Percentiles rank a stretch among this genome's conserved stretches.
These are phyloP conservation scores for Hucho hucho DNA, from an alignment of 2,113 vertebrate species.

Conservation along the genomic window DNA sequence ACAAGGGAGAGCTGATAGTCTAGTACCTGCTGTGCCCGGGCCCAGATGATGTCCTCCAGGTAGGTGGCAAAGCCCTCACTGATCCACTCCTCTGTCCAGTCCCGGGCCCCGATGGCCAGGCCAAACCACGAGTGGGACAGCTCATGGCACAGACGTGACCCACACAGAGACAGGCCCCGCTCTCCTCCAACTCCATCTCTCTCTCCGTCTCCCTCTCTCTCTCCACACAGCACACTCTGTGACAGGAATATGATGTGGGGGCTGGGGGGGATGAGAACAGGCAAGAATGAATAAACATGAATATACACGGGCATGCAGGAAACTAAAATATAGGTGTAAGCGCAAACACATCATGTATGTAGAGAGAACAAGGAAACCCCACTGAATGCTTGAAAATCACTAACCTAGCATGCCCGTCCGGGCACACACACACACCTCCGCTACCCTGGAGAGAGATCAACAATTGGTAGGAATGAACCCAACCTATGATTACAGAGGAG, in stretches of 20 bases:
- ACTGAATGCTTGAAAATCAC: background rate
- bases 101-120: constrained; percentile 88
- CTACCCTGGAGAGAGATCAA: constrained; percentile 41
- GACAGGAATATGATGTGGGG: constrained; percentile 95
- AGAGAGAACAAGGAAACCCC: no score
- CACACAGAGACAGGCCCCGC: constrained; percentile 75
- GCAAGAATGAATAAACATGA: background rate
- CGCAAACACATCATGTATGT: no score
- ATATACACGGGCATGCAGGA: background rate
- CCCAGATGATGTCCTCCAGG: constrained; percentile 92
- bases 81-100: constrained; percentile 98
- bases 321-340: background rate
- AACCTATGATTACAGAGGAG: constrained; percentile 65
- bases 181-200: constrained; percentile 37
- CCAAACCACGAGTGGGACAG: constrained; percentile 97
- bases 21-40: constrained; percentile 82
- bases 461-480: constrained; percentile 25
- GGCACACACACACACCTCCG: background rate
- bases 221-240: constrained; percentile 79
- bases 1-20: background rate
- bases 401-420: no score
- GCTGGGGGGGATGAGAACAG: constrained; percentile 64
- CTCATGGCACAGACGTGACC: constrained; percentile 91
- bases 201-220: constrained; percentile 10
- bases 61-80: constrained; percentile 96